phyloP scores from a whole-genome alignment of 2,797 vertebrate genomes.

The Gymnothorax reevesii region DNA sequence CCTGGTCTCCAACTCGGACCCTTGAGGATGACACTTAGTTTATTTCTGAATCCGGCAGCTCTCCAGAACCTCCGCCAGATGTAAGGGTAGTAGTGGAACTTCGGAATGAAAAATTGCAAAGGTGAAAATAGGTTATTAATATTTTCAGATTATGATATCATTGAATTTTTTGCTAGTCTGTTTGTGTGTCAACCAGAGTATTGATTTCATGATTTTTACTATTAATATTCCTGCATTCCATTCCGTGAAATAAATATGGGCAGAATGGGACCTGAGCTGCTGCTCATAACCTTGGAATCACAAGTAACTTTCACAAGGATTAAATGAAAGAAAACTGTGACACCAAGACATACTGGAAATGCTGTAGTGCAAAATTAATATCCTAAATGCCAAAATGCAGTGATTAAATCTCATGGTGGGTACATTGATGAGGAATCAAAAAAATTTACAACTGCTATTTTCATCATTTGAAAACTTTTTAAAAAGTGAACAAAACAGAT shows the following conservation, averaged over 20 bases:
- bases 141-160: constrained; percentile 19
- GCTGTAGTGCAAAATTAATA: too few species aligned
- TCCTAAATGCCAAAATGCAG: too few species aligned
- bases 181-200: neutral
- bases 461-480: too few species aligned
- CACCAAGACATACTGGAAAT: too few species aligned
- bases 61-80: constrained; percentile 78
- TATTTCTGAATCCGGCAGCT: constrained; percentile 76
- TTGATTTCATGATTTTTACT: neutral
- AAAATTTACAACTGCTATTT: too few species aligned
- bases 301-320: too few species aligned
- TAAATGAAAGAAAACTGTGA: too few species aligned
- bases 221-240: neutral
- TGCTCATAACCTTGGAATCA: too few species aligned
- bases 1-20: constrained; percentile 92
- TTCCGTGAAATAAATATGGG: constrained; percentile 25
- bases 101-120: constrained; percentile 47
- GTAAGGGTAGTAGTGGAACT: constrained; percentile 80
- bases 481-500: too few species aligned
- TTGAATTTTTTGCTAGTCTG: neutral
- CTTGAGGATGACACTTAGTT: constrained; percentile 84
- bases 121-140: constrained; percentile 40
- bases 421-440: too few species aligned
- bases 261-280: constrained; percentile 35
- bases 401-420: too few species aligned